Conservation (phyloP, 2,888 invertebrate species). For the Venustoraphidia nigricollis region DNA sequence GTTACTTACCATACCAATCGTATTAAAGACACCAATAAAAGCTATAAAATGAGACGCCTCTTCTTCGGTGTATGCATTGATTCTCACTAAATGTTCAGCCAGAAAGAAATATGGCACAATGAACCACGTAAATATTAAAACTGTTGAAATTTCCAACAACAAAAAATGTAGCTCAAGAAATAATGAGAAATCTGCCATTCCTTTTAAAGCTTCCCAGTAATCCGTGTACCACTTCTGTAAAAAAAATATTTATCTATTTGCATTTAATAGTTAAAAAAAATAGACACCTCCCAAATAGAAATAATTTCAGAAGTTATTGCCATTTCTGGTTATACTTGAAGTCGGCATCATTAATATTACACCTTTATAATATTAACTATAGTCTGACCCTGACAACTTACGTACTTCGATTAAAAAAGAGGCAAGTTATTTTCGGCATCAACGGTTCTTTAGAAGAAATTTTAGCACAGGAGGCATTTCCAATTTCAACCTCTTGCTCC, state of each 20-base stretch:
- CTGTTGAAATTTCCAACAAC: constrained; percentile 69
- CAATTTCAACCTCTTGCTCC: too few relatives aligned
- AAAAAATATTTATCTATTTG: constrained; percentile 8
- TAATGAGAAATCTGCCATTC: constrained; percentile 65
- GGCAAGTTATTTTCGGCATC: too few relatives aligned
- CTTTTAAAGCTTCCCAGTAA: constrained; percentile 45
- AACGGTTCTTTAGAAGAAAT: too few relatives aligned
- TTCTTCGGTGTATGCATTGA: constrained; percentile 47
- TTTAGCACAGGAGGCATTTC: too few relatives aligned
- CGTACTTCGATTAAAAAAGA: too few relatives aligned
- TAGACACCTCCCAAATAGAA: too few relatives aligned
- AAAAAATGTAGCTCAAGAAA: constrained; percentile 65
- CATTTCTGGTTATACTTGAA: too few relatives aligned
- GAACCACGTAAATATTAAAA: constrained; percentile 82
- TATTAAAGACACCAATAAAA: constrained; percentile 77
- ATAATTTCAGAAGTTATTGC: too few relatives aligned
- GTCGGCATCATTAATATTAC: too few relatives aligned
- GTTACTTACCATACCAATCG: constrained; percentile 66
- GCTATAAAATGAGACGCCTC: constrained; percentile 70
- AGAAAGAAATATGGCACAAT: constrained; percentile 93
- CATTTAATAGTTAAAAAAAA: too few relatives aligned
- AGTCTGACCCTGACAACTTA: too few relatives aligned
- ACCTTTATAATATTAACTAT: too few relatives aligned
- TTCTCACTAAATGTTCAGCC: constrained; percentile 63
- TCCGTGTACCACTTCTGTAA: constrained; percentile 61